Evolutionary conservation across 2,113 vertebrate genomes (phyloP).

Genomic region (Crotalus tigris): DNA sequence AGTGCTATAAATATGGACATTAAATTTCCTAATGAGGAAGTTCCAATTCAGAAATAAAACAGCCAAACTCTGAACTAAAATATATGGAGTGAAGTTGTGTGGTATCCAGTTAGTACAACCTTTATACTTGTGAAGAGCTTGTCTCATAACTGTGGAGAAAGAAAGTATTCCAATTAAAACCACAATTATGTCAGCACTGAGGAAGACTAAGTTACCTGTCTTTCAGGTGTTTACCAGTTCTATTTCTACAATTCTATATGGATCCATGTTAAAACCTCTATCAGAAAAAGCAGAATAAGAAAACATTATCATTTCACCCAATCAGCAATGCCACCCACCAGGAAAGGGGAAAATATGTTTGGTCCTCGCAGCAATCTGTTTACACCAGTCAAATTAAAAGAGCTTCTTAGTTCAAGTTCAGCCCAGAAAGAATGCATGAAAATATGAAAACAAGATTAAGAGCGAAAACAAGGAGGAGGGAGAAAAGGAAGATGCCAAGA

Average conservation of each 20-base stretch:
- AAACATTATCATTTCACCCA: slow-evolving; percentile 34
- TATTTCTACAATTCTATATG: slow-evolving; percentile 20
- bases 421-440: slow-evolving; percentile 58
- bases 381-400: slow-evolving; percentile 44
- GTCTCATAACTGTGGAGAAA: neutral
- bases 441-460: slow-evolving; percentile 50
- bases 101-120: neutral
- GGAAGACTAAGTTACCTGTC: neutral
- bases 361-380: slow-evolving; percentile 40
- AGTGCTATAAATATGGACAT: neutral
- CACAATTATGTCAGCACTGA: neutral
- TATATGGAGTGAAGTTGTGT: neutral
- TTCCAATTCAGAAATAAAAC: neutral
- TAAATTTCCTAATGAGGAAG: neutral
- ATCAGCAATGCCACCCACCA: slow-evolving; percentile 11
- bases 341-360: slow-evolving; percentile 33
- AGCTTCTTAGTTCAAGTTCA: slow-evolving; percentile 37
- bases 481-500: slow-evolving; percentile 46
- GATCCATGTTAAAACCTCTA: slow-evolving; percentile 5
- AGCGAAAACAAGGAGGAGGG: neutral
- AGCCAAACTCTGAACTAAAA: neutral
- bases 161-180: neutral
- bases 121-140: neutral
- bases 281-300: slow-evolving; percentile 23
- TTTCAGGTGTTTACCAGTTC: slow-evolving; percentile 1